Evolutionary conservation across 1,140 invertebrate genomes (phyloP).

Genomic region (Cherax destructor): DNA sequence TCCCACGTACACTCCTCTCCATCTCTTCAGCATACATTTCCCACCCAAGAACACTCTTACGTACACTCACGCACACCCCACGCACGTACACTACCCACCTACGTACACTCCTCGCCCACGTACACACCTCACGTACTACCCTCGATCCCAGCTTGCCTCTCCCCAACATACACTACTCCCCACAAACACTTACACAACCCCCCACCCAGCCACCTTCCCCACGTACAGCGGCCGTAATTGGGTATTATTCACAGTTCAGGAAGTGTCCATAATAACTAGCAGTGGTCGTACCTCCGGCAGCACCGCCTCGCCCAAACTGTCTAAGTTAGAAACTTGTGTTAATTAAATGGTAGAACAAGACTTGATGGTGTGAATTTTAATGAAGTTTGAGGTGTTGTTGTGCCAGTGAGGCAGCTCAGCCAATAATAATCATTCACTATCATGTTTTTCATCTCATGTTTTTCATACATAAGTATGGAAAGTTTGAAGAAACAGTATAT

Average conservation of each 20-base stretch:
- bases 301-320: neutral
- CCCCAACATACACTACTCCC: neutral
- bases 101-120: no score
- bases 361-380: conserved; percentile 7
- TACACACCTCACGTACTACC: no score
- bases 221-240: neutral
- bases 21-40: no score
- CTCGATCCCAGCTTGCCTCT: neutral
- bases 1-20: no score
- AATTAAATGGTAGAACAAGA: conserved; percentile 7
- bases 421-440: neutral
- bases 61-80: no score
- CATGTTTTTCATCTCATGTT: no score
- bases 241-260: neutral
- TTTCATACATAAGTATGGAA: no score
- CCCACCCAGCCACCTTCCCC: neutral
- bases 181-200: no score
- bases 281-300: neutral
- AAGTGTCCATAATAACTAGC: neutral
- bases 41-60: no score
- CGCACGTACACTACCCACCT: neutral
- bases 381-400: conserved; percentile 10
- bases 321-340: conserved; percentile 9
- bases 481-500: no score
- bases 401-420: no score